Percentiles rank a stretch among this genome's conserved stretches.
These are phyloP conservation scores for Zophobas atratus DNA, from an alignment of 1,140 invertebrate genomes.

Conservation along the genomic window DNA sequence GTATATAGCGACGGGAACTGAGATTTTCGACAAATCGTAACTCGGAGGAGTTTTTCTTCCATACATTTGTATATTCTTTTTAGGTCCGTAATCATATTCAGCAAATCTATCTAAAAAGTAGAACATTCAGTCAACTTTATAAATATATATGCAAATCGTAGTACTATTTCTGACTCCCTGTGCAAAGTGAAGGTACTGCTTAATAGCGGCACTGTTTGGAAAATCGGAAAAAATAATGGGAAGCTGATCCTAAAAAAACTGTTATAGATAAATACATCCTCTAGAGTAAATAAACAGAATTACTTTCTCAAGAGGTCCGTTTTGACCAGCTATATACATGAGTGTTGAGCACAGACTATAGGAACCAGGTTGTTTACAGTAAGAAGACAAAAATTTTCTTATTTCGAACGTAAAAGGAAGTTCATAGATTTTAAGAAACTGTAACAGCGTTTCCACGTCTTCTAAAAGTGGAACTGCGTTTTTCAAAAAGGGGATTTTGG, in stretches of 20 bases:
- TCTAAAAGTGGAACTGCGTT: background rate
- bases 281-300: background rate
- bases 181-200: slow-evolving; percentile 71
- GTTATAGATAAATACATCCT: slow-evolving; percentile 13
- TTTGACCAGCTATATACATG: background rate
- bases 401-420: too few species aligned
- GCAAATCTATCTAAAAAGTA: slow-evolving; percentile 66
- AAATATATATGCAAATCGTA: background rate
- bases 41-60: slow-evolving; percentile 70
- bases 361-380: too few species aligned
- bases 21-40: slow-evolving; percentile 76
- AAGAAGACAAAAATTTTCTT: too few species aligned
- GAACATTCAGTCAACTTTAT: background rate
- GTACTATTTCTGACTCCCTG: slow-evolving; percentile 55
- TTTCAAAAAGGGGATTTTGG: background rate
- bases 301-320: background rate
- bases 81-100: slow-evolving; percentile 72
- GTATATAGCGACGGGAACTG: slow-evolving; percentile 77
- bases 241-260: slow-evolving; percentile 47
- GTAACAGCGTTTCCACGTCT: background rate
- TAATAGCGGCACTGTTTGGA: slow-evolving; percentile 71
- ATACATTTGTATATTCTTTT: slow-evolving; percentile 71
- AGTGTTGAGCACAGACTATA: too few species aligned
- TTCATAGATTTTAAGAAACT: background rate
- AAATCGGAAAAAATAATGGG: slow-evolving; percentile 43